Evolutionary conservation across 2,888 invertebrate genomes (phyloP), one percentile per base, ranked within the genome.

Genomic region (Bhutanitis thaidina): DNA sequence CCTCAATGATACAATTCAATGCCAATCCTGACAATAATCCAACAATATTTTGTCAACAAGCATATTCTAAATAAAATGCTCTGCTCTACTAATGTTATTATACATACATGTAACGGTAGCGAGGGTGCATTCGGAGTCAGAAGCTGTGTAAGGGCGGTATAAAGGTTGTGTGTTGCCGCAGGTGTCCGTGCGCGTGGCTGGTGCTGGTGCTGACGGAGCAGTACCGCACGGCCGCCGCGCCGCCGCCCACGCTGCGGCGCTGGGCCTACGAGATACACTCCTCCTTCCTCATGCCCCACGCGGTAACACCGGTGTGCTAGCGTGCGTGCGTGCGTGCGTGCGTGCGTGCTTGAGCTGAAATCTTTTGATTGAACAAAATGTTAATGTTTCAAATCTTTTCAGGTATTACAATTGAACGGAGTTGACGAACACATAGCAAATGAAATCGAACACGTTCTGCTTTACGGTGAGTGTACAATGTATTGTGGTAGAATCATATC

Each of bases 261-360:
- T 99, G 99, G 98, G 98, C 98, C 3, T 99, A 98, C 89, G 99
- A 99, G 91, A 97, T 99, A 72, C 97, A 98, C 87, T 98, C 98
- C 61, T 96, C 97, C 69, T 98, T 98, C 90, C 90, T 97, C 53
- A 95, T 97, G 70, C 97, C 97, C 55, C 93, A 94, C 69, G 96
- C 97, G 64, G 95, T 95, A 36, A 27, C 10, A 12, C 32, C 7
- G 12, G 27, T 27, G 27, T 27, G 27, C 27, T 5, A 4, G 20
- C 27, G 27, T 8, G 27, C 8, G 27, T 27, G 27, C 27, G 7
- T 27, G 27, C 8, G 27, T 27, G 8, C 27, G 27, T 8, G 5
- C 27, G 27, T 27, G 5, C 27, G 7, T 27, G 7, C 5, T 2
- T 20, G 5, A 2, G 20, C n/a, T n/a, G n/a, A n/a, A n/a, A n/a